These are phyloP conservation scores for Neopelma chrysocephalum DNA, from an alignment of 2,797 vertebrate species.

Conservation along the genomic window DNA sequence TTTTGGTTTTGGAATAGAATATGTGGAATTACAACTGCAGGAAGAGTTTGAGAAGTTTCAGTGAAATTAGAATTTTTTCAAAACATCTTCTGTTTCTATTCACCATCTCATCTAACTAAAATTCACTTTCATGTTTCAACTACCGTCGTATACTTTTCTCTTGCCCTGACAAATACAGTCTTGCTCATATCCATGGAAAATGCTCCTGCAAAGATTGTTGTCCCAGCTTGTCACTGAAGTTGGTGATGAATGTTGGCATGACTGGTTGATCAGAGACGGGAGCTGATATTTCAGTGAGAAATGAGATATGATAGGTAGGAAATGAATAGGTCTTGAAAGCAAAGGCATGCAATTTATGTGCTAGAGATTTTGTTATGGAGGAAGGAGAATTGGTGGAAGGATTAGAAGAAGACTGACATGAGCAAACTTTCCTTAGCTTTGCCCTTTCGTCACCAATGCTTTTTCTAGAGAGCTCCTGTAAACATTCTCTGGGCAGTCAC, in stretches of 20 bases:
- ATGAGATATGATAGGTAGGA: constrained; percentile 38
- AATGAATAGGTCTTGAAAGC: constrained; percentile 19
- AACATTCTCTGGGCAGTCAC: background rate
- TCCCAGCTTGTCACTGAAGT: constrained; percentile 56
- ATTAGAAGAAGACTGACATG: background rate
- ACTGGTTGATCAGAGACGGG: constrained; percentile 35
- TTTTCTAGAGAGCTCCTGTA: background rate
- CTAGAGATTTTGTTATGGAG: background rate
- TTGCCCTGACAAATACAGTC: constrained; percentile 50
- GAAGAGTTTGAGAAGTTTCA: constrained; percentile 16
- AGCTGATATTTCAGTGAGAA: constrained; percentile 51
- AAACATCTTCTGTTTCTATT: constrained; percentile 31
- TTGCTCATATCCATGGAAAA: constrained; percentile 58
- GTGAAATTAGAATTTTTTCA: constrained; percentile 10
- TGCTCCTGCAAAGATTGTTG: constrained; percentile 54
- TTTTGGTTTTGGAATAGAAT: background rate
- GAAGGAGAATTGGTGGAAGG: background rate
- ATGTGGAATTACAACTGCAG: constrained; percentile 11
- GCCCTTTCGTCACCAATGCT: background rate
- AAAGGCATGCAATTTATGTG: background rate
- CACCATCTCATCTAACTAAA: constrained; percentile 34
- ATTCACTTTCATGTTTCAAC: constrained; percentile 34
- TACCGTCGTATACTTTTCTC: background rate
- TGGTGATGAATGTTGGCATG: constrained; percentile 61
- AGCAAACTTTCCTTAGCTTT: background rate